Percentiles rank a stretch among this genome's conserved stretches.
These are phyloP conservation scores for Lithophane socia DNA, from an alignment of 2,888 invertebrate genomes.

Conservation along the genomic window DNA sequence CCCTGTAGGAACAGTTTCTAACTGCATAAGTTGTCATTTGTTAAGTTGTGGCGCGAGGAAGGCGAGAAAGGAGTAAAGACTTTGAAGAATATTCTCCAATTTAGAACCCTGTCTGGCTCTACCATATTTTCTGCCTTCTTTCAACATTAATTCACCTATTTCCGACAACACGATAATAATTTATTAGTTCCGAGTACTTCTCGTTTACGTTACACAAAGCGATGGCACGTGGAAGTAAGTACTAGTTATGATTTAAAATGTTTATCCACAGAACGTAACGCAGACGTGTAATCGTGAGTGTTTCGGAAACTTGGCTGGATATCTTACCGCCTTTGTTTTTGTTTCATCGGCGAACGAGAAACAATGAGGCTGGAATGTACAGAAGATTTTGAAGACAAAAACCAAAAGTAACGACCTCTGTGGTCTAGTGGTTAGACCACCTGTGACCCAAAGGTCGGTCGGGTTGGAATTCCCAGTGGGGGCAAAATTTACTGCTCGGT, in stretches of 20 bases:
- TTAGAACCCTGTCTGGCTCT: background rate
- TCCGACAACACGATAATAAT: constrained; percentile 11
- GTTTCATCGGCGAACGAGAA: constrained; percentile 15
- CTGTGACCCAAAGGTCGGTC: too few relatives aligned
- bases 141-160: background rate
- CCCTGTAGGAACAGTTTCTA: background rate
- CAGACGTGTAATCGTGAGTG: constrained; percentile 23
- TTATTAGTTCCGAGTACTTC: constrained; percentile 25
- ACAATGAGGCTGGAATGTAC: constrained; percentile 19
- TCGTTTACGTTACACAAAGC: constrained; percentile 9
- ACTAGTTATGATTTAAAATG: constrained; percentile 33
- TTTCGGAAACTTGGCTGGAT: constrained; percentile 23
- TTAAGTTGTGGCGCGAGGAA: background rate
- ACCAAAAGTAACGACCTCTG: too few relatives aligned
- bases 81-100: too few relatives aligned
- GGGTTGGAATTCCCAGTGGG: too few relatives aligned
- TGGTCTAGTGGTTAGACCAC: too few relatives aligned
- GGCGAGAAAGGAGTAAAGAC: background rate
- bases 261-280: constrained; percentile 37
- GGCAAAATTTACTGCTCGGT: too few relatives aligned
- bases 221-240: constrained; percentile 24
- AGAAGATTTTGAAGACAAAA: constrained; percentile 24
- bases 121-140: background rate
- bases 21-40: background rate
- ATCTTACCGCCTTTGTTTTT: constrained; percentile 38